Percentiles rank a stretch among this genome's conserved stretches.
Evolutionary conservation across 1,140 invertebrate species (phyloP).

Genomic region (Sminthurides bifidus): DNA sequence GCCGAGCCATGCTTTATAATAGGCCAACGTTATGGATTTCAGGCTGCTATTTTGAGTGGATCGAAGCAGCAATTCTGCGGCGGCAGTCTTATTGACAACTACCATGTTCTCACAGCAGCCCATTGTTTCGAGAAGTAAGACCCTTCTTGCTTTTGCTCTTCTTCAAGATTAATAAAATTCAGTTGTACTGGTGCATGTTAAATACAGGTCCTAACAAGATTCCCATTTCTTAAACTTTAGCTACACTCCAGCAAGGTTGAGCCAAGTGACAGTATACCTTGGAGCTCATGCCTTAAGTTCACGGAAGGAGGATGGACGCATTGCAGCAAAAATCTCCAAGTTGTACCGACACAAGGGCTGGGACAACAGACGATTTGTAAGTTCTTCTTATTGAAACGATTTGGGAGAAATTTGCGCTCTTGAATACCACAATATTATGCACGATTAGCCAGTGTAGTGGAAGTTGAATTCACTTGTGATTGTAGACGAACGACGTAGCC

Average conservation of each 20-base stretch:
- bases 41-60: not conserved
- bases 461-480: not conserved
- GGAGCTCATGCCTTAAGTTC: not conserved
- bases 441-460: not conserved
- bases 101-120: constrained; percentile 74
- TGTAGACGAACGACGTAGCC: constrained; percentile 3
- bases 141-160: not conserved
- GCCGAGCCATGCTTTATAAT: not conserved
- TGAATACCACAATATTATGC: not conserved
- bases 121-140: constrained; percentile 48
- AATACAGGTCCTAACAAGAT: not conserved
- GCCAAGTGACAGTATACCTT: not conserved
- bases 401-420: no score
- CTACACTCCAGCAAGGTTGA: not conserved
- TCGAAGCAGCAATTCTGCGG: constrained; percentile 59
- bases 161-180: not conserved
- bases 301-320: not conserved
- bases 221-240: not conserved
- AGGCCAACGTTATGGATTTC: not conserved
- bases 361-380: not conserved
- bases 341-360: not conserved
- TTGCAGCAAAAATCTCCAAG: not conserved
- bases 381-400: no score
- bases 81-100: constrained; percentile 69
- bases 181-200: not conserved